phyloP scores from a whole-genome alignment of 2,113 vertebrate species.

The Pristiophorus japonicus region DNA sequence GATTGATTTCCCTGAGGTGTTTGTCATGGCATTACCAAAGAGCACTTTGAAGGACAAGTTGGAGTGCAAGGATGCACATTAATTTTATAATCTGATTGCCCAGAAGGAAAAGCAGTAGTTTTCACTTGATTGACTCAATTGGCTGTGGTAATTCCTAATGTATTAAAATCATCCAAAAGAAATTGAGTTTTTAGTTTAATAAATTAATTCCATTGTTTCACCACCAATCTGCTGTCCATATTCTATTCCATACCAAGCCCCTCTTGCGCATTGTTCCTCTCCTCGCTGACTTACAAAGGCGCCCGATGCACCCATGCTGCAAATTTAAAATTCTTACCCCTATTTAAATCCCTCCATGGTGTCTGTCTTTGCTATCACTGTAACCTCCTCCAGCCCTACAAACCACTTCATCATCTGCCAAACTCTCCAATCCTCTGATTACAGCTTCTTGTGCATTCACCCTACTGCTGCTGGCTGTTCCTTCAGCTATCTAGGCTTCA shows the following conservation, averaged over 20 bases:
- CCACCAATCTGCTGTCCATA: not conserved
- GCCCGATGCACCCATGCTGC: not conserved
- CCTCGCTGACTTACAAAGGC: not conserved
- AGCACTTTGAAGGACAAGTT: not conserved
- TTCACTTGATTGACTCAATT: not conserved
- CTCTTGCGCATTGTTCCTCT: not conserved
- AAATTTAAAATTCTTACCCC: not conserved
- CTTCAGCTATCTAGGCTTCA: not conserved
- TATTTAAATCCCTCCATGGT: not conserved
- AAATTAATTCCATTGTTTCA: not conserved
- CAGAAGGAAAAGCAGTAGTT: not conserved
- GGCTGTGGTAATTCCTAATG: not conserved
- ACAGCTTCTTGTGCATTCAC: not conserved
- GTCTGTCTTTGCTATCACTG: not conserved
- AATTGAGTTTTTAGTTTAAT: not conserved
- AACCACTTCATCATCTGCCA: not conserved
- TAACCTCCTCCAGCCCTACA: not conserved
- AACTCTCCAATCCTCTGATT: not conserved
- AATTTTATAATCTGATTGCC: not conserved
- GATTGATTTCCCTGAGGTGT: not conserved
- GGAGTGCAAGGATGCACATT: not conserved
- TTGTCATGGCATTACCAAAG: not conserved
- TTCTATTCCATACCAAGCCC: not conserved
- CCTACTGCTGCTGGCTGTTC: not conserved
- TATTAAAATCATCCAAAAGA: not conserved